Conservation (phyloP, 2,888 invertebrate genomes). For the Aporophyla nigra region DNA sequence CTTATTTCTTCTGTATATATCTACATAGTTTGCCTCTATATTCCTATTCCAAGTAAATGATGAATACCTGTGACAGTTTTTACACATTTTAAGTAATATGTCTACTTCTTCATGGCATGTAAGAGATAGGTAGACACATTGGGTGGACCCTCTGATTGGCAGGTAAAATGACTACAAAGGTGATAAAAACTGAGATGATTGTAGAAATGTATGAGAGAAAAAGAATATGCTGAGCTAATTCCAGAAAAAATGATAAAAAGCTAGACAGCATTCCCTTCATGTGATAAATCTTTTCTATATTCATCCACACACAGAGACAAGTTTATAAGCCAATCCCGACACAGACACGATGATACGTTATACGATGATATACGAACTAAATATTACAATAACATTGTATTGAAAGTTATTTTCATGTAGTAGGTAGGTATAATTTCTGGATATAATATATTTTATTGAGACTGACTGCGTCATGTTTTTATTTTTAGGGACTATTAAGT, state of each 20-base stretch:
- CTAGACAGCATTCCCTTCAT: neutral
- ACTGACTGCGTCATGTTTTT: too few relatives aligned
- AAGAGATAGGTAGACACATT: neutral
- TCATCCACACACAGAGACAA: too few relatives aligned
- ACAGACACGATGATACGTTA: neutral
- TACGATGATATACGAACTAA: neutral
- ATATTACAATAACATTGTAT: neutral
- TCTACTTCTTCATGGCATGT: neutral
- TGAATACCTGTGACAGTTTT: neutral
- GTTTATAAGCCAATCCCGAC: neutral
- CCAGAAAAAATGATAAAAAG: neutral
- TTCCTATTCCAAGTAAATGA: neutral
- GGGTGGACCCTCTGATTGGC: neutral
- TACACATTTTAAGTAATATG: neutral
- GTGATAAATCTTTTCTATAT: neutral
- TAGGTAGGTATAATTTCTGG: neutral
- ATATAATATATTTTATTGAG: too few relatives aligned
- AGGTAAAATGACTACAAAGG: neutral
- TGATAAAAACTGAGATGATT: neutral
- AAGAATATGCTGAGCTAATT: neutral
- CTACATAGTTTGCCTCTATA: too few relatives aligned
- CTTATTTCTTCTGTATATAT: neutral
- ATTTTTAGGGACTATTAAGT: neutral
- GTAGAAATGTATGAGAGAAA: neutral
- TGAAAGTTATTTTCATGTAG: neutral